These are phyloP conservation scores for Sebastes baramenuke DNA, from an alignment of 2,797 vertebrate species.

Conservation along the genomic window DNA sequence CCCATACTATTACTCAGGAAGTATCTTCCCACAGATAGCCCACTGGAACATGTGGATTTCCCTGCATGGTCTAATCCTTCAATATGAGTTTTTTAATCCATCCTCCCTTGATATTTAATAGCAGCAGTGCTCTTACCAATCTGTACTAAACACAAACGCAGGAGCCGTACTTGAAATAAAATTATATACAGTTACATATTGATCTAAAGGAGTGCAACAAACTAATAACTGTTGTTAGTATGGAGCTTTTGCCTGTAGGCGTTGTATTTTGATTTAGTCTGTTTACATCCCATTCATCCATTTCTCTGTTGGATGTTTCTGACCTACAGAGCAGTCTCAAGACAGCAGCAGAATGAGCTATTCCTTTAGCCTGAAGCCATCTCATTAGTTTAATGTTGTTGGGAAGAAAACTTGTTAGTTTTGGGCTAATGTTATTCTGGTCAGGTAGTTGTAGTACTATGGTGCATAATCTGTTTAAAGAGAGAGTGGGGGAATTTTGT, in stretches of 20 bases:
- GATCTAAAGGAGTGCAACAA: not conserved
- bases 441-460: not conserved
- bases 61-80: conserved; percentile 50
- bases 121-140: not conserved
- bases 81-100: conserved; percentile 52
- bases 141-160: not conserved
- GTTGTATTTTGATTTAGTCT: not conserved
- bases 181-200: not conserved
- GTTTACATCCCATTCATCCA: conserved; percentile 13
- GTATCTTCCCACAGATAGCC: conserved; percentile 28
- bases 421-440: not conserved
- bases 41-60: conserved; percentile 44
- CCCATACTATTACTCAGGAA: conserved; percentile 46
- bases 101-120: conserved; percentile 49
- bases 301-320: conserved; percentile 9
- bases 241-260: not conserved
- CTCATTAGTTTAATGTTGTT: conserved; percentile 38
- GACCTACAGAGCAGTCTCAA: not conserved
- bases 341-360: conserved; percentile 1
- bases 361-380: conserved; percentile 21
- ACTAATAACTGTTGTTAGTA: not conserved
- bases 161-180: not conserved
- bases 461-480: not conserved
- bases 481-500: not conserved
- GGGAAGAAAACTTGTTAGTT: not conserved